These are phyloP conservation scores for Quadroppia sp. DNA, from an alignment of 2,888 invertebrate species.

Conservation along the genomic window DNA sequence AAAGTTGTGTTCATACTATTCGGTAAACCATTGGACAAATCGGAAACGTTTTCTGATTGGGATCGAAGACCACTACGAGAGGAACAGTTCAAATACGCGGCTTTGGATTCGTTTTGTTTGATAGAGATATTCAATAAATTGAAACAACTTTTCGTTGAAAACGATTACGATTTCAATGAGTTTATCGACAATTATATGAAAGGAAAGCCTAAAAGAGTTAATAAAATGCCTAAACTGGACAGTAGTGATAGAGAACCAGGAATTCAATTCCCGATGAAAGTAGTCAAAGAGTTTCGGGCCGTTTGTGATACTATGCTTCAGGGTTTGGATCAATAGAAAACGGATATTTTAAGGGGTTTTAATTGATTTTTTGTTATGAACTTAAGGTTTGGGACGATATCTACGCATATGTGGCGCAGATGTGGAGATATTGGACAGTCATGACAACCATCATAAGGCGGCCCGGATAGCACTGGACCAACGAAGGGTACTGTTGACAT, in stretches of 20 bases:
- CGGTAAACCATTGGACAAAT: conserved; percentile 72
- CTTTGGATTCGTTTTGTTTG: conserved; percentile 81
- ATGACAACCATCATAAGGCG: conserved; percentile 58
- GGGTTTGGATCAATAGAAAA: conserved; percentile 45
- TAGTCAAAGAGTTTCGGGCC: conserved; percentile 51
- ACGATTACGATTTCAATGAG: conserved; percentile 58
- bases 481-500: conserved; percentile 59
- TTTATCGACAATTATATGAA: conserved; percentile 59
- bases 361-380: neutral
- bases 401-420: conserved; percentile 64
- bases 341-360: too few species aligned
- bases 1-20: conserved; percentile 70
- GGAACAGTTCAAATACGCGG: conserved; percentile 78
- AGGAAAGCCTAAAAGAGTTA: conserved; percentile 49
- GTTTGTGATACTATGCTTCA: conserved; percentile 61
- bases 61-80: conserved; percentile 72
- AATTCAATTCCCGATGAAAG: neutral
- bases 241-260: neutral
- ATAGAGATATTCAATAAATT: conserved; percentile 70
- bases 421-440: conserved; percentile 58
- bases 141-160: conserved; percentile 25
- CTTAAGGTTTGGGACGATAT: conserved; percentile 59
- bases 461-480: conserved; percentile 57
- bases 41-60: conserved; percentile 90
- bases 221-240: conserved; percentile 44